Base-by-base conservation (phyloP, 2,797 vertebrate species). In the Crocodylus rhombifer region DNA sequence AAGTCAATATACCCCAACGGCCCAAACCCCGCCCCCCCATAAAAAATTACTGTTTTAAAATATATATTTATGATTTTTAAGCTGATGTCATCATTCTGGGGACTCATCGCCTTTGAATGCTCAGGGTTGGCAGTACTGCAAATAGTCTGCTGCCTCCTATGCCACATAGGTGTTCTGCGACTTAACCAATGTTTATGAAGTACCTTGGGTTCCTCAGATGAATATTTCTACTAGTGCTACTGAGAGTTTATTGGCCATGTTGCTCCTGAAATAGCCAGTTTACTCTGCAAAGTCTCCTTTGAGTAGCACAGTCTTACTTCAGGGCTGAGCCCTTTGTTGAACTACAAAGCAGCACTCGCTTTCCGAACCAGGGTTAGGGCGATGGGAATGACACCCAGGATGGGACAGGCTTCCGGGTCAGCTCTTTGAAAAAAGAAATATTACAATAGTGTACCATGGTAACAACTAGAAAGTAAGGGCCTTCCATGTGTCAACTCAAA, bases 161-260 rank as follows among this genome's bases (percentile, higher is more conserved):
- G 25, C 84, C 84, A 82, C 0, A 0, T 73, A 82, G 55, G 80
- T 84, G 60, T 55, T 63, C 63, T 74, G 33, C 0, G 30, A 61
- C 80, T 91, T 73, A 93, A 82, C 78, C 87, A 76, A 78, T 26
- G 67, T 8, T 58, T 73, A 77, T 30, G 7, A 93, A 92, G 82
- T n/a, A 25, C 67, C 84, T 1, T 82, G 85, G 63, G 2, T 75
- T 36, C 78, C 57, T 89, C 23, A 71, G 65, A 76, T 78, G 94
- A 33, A 76, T 69, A 56, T 61, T 93, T 61, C 30, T 76, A 36
- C 20, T 69, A 69, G 16, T 8, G 30, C 67, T 69, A 30, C 26
- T 69, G 78, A 84, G 62, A 63, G 55, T 21, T 21, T 87, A 78
- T 51, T 78, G 82, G 88, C 82, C 80, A 86, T 8, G 79, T 21